phyloP scores from a whole-genome alignment of 1,140 invertebrate species.

The Drosophila pachea region DNA sequence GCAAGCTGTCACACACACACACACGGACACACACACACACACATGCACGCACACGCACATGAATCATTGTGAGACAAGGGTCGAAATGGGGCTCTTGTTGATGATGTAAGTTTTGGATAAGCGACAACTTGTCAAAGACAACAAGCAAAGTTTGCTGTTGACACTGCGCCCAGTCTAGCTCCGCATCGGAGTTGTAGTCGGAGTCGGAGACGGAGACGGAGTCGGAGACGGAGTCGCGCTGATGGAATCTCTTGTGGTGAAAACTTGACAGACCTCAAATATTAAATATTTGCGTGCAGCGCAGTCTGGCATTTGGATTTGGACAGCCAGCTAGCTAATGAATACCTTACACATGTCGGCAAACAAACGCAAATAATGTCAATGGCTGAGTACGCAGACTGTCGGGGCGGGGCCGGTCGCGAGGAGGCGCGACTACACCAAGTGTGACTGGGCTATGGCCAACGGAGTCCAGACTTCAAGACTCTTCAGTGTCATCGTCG shows the following conservation, averaged over 20 bases:
- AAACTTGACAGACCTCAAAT: constrained; percentile 66
- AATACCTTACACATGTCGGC: constrained; percentile 76
- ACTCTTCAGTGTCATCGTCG: constrained; percentile 40
- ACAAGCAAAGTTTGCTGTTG: constrained; percentile 45
- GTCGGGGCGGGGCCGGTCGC: not conserved
- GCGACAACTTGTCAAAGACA: constrained; percentile 26
- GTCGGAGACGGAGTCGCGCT: not conserved
- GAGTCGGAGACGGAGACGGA: not conserved
- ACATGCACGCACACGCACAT: constrained; percentile 12
- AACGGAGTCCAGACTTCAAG: constrained; percentile 37
- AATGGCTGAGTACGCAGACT: constrained; percentile 42
- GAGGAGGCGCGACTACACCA: not conserved
- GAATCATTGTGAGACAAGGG: constrained; percentile 23
- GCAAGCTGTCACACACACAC: constrained; percentile 67
- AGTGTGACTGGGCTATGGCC: constrained; percentile 44
- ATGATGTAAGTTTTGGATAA: constrained; percentile 72
- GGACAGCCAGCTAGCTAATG: constrained; percentile 64
- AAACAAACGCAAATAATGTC: constrained; percentile 76
- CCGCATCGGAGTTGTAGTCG: too few relatives aligned
- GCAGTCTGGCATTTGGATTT: constrained; percentile 66
- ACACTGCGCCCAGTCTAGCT: constrained; percentile 42
- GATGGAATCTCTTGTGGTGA: constrained; percentile 41
- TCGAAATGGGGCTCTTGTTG: constrained; percentile 30
- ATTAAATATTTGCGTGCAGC: constrained; percentile 69
- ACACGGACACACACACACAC: constrained; percentile 16